Evolutionary conservation across 1,140 invertebrate species (phyloP), one percentile per base, ranked within the genome.

Genomic region (Drosophila trapezifrons): DNA sequence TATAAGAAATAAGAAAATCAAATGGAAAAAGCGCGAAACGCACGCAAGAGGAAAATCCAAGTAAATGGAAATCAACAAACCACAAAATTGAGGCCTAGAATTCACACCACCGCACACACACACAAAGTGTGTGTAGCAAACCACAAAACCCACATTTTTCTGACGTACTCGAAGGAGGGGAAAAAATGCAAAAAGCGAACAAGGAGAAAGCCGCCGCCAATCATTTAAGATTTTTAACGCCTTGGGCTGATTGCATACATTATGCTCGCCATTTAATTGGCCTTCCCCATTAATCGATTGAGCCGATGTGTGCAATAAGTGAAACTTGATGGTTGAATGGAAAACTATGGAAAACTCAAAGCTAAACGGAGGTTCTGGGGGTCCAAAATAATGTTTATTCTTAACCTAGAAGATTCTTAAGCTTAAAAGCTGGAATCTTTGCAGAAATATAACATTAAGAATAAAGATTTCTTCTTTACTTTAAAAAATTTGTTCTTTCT

Each of bases 31-130:
- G 64, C 38, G 47, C 17, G 45, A 58, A 65, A 51, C 60, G 49
- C 60, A 46, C 45, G 55, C 58, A 63, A 55, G 25, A 66, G 38
- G 37, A 74, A 80, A 52, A 73, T 42, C 52, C 51, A 71, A 20
- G 43, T 35, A 59, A 52, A 60, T 67, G 52, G 56, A 60, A 77
- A 66, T 66, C 52, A 80, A 73, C 52, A 69, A 77, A 65, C 52
- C 60, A 64, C 60, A 60, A 64, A 64, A 64, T 64, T 64, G 60
- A 64, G 60, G 60, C 78, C 78, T 77, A 81, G 78, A 81, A 83
- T 82, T 82, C 42, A 74, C 71, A 82, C 63, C 37, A 5, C 13
- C 13, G n/a, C n/a, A 17, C 17, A 27, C n/a, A 9, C 42, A 22
- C 22, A n/a, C n/a, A n/a, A n/a, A n/a, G n/a, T n/a, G n/a, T n/a